phyloP scores from a whole-genome alignment of 2,797 vertebrate genomes.

The Typhlichthys eigenmanni region DNA sequence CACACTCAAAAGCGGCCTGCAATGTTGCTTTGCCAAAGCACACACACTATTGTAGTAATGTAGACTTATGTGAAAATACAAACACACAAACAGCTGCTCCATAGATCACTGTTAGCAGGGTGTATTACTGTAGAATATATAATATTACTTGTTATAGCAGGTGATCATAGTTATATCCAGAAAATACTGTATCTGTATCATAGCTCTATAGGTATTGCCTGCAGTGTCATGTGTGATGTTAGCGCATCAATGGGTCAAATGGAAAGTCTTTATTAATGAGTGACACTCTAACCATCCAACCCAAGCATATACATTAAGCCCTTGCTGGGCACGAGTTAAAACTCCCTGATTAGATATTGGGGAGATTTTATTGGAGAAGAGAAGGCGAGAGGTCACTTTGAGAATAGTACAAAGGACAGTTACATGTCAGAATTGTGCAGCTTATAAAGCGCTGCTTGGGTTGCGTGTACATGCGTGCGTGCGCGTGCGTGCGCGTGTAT shows the following conservation, averaged over 20 bases:
- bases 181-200: no score
- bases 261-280: no score
- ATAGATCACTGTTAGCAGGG: slow-evolving; percentile 73
- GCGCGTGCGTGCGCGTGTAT: neutral
- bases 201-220: no score
- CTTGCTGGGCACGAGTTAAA: no score
- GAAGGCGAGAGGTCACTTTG: no score
- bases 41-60: neutral
- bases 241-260: no score
- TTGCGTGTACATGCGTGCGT: neutral
- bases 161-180: no score
- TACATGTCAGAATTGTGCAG: neutral
- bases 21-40: neutral
- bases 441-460: neutral
- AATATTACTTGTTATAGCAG: no score
- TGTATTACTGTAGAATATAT: neutral
- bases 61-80: neutral
- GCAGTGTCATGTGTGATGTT: slow-evolving; percentile 69
- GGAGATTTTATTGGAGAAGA: no score
- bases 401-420: slow-evolving; percentile 1
- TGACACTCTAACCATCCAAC: no score
- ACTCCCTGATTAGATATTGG: no score
- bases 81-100: slow-evolving; percentile 2
- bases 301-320: no score
- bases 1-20: slow-evolving; percentile 47